Percentiles rank a stretch among this genome's conserved stretches.
phyloP scores from a whole-genome alignment of 1,140 invertebrate species.

The Ruditapes philippinarum region DNA sequence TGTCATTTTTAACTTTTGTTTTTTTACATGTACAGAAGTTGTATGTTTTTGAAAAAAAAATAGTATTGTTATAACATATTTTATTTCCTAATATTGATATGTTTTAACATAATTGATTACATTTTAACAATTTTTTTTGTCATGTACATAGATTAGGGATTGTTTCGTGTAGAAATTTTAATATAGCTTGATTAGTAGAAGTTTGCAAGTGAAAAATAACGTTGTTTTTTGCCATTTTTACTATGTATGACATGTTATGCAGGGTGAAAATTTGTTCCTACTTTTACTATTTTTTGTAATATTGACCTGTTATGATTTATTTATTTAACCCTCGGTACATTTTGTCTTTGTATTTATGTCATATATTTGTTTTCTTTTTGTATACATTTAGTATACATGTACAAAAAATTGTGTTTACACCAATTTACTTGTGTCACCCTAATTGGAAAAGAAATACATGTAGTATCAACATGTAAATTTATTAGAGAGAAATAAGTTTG shows the following conservation, averaged over 20 bases:
- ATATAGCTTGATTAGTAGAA: slow-evolving; percentile 4
- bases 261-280: slow-evolving; percentile 10
- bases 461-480: no score
- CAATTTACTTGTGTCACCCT: no score
- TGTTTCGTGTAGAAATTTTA: slow-evolving; percentile 21
- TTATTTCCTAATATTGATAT: neutral
- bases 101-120: slow-evolving; percentile 5
- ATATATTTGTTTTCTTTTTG: neutral
- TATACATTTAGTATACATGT: neutral
- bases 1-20: no score
- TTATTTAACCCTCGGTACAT: neutral
- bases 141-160: slow-evolving; percentile 44
- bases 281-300: neutral
- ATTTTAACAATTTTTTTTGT: neutral
- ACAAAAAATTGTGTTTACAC: no score
- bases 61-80: slow-evolving; percentile 2
- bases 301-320: neutral
- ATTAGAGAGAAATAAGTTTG: no score
- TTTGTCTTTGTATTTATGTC: neutral
- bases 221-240: neutral
- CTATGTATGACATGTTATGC: slow-evolving; percentile 14
- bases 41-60: neutral
- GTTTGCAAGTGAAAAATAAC: neutral
- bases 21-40: no score
- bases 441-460: no score